Conservation (phyloP, 2,888 invertebrate genomes). For the Rhopalosiphum nymphaeae region DNA sequence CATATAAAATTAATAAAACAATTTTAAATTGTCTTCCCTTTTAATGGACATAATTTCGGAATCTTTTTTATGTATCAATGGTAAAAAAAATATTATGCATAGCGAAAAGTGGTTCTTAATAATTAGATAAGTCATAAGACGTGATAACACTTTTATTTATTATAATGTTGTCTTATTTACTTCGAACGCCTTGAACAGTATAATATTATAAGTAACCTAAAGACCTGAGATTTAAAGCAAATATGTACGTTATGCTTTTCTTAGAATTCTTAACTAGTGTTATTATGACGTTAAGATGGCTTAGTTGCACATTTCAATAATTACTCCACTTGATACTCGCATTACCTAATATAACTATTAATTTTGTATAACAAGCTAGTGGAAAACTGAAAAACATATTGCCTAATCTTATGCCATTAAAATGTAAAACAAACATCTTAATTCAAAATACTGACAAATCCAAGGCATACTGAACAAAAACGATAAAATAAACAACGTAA, state of each 20-base stretch:
- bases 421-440: neutral
- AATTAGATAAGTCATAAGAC: conserved; percentile 31
- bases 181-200: conserved; percentile 14
- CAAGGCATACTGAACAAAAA: neutral
- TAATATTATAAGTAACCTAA: conserved; percentile 40
- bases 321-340: conserved; percentile 12
- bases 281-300: conserved; percentile 23
- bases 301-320: conserved; percentile 27
- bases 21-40: neutral
- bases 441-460: neutral
- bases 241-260: conserved; percentile 24
- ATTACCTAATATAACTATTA: neutral
- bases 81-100: neutral
- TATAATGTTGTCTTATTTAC: conserved; percentile 20
- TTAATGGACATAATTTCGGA: neutral
- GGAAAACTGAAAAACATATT: conserved; percentile 11
- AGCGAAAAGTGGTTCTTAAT: conserved; percentile 25
- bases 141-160: conserved; percentile 19
- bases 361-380: neutral
- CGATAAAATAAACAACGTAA: neutral
- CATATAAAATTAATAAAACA: neutral
- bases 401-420: neutral
- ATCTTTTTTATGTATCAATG: neutral
- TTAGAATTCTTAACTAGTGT: conserved; percentile 9
- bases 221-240: conserved; percentile 33